These are phyloP conservation scores for Cheilosia urbana DNA, from an alignment of 2,888 invertebrate genomes.

Conservation along the genomic window DNA sequence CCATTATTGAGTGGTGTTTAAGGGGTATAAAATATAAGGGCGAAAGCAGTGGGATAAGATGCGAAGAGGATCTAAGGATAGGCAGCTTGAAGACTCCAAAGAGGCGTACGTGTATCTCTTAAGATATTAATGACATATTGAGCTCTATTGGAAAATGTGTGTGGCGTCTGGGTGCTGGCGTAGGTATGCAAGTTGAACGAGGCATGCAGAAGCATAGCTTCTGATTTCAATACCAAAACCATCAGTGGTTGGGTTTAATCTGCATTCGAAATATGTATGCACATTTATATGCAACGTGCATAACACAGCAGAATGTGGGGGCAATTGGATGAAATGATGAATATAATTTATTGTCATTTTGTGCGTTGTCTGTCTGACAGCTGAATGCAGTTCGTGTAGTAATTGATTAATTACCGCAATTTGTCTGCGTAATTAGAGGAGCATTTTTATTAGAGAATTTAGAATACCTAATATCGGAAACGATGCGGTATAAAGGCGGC, in stretches of 20 bases:
- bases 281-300: conserved; percentile 19
- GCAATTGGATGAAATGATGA: conserved; percentile 37
- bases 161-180: background rate
- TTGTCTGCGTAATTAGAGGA: conserved; percentile 26
- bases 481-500: background rate
- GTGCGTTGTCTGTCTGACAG: conserved; percentile 28
- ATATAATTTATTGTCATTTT: conserved; percentile 53
- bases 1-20: conserved; percentile 66
- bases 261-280: conserved; percentile 5
- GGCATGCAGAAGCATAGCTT: conserved; percentile 10
- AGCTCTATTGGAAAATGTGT: conserved; percentile 27
- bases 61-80: conserved; percentile 29
- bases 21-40: conserved; percentile 56
- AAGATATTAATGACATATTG: conserved; percentile 67
- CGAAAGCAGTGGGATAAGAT: conserved; percentile 52
- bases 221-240: conserved; percentile 21
- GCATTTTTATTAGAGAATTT: background rate
- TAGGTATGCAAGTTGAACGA: background rate
- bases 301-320: conserved; percentile 25
- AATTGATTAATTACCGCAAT: conserved; percentile 55
- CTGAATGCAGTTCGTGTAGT: conserved; percentile 22
- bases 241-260: conserved; percentile 4
- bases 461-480: background rate
- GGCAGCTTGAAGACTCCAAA: conserved; percentile 33
- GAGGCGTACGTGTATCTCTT: conserved; percentile 50